Evolutionary conservation across 2,888 invertebrate species (phyloP), one percentile per base, ranked within the genome.

Genomic region (Thymelicus lineola): DNA sequence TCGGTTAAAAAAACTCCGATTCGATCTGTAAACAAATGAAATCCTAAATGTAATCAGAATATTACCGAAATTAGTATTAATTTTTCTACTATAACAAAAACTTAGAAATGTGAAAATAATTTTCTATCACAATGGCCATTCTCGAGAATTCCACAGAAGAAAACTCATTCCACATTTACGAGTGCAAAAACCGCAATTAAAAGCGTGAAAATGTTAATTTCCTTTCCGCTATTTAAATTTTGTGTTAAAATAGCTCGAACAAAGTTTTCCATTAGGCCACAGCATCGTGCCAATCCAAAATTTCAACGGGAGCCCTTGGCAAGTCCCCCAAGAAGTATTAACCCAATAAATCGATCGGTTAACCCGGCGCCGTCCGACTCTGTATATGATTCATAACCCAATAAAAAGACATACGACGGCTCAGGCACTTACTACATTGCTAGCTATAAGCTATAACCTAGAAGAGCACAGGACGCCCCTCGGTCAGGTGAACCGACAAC

Each of bases 331-430:
- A 68, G 68, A 62, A 68, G 62, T 38, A 68, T 68, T 68, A 62
- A 57, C 57, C 63, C 68, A 68, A 68, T 68, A 68, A 62, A 68
- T 68, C 68, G 62, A 63, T 62, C 38, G 68, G 68, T 68, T 68
- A 63, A 68, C 62, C 68, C 68, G 55, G 55, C 61, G 61, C 61
- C 55, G 48, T 20, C 62, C 68, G 36, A 61, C 45, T 50, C 42
- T 61, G 61, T 61, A 61, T 67, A 61, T 61, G 53, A 66, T 66
- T 60, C 67, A 67, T 67, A 53, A 45, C 53, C 61, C 45, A 67
- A 67, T 61, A 66, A 66, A 66, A 66, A 61, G 67, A 61, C 42
- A 28, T 46, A 64, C 48, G 46, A 65, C 15, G 45, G 15, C 20
- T 50, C 55, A 50, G 17, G 64, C 7, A 42, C 10, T 2, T 28